Evolutionary conservation across 1,140 invertebrate genomes (phyloP), one percentile per base, ranked within the genome.

Genomic region (Contarinia nasturtii): DNA sequence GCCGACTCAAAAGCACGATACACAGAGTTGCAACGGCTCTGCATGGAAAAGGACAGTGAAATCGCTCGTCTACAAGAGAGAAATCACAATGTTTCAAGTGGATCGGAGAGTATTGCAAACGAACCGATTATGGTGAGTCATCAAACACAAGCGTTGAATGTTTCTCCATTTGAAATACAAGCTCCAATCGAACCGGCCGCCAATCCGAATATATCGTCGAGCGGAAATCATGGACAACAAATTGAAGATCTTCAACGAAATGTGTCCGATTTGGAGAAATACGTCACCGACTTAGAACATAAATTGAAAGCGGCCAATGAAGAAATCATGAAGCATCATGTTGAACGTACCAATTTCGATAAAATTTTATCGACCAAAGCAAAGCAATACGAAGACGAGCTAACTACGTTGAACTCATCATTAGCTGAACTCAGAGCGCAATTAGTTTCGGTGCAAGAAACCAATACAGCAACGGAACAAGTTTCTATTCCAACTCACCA

Each of bases 191-290:
- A 49, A 15, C 3, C 27, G 27, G 27, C 10, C 4, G 27, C 27
- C 10, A 10, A 27, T 27, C 10, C 17, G 12, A 17, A 38, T 41
- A 14, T 19, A 34, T 17, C 41, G 21, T 7, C 22, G 5, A 11
- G 14, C 12, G 40, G n/a, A 14, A 27, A 27, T 17, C 49, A 53
- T 1, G 52, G 56, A 3, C 47, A 58, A n/a, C 61, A 58, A 2
- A 62, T 62, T 21, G 60, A 62, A 47, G 57, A 60, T 44, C 43
- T 63, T 44, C 57, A 62, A 48, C 51, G 58, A 2, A 63, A 63
- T 27, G 60, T 63, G 8, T 60, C 57, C 0, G 60, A 63, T 50
- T 49, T 63, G 48, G 60, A 63, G 45, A 62, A 63, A 46, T 58
- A 62, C 42, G 58, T 58, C 17, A 56, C 60, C 45, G 58, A 59